Conservation (phyloP, 2,797 vertebrate species). For the Kryptopterus vitreolus region DNA sequence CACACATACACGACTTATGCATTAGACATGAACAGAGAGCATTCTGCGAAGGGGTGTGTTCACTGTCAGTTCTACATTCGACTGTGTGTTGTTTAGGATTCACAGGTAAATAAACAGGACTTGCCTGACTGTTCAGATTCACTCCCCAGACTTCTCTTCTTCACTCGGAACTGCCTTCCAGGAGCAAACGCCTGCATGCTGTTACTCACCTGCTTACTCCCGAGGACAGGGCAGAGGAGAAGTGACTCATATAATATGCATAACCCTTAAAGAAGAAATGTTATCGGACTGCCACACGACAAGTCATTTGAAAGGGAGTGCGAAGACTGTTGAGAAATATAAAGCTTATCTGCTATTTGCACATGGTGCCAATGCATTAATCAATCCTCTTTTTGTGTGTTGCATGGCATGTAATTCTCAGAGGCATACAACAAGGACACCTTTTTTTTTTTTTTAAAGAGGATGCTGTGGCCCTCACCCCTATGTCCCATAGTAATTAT, state of each 20-base stretch:
- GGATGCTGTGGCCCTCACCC: background rate
- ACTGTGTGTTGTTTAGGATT: background rate
- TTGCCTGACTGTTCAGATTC: slow-evolving; percentile 58
- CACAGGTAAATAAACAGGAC: background rate
- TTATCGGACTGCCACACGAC: slow-evolving; percentile 8
- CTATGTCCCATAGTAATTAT: background rate
- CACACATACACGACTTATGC: slow-evolving; percentile 10
- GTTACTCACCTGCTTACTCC: slow-evolving; percentile 51
- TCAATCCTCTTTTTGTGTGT: slow-evolving; percentile 4
- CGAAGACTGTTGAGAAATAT: background rate
- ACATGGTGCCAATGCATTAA: background rate
- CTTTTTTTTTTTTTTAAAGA: background rate
- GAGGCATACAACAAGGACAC: background rate
- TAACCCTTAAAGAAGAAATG: background rate
- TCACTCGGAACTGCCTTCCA: slow-evolving; percentile 37
- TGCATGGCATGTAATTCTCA: background rate
- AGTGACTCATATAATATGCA: background rate
- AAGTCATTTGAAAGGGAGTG: background rate
- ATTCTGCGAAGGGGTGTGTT: background rate
- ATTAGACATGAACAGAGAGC: background rate
- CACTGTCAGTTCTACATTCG: background rate
- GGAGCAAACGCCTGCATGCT: background rate
- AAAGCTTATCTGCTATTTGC: slow-evolving; percentile 14
- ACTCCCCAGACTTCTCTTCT: slow-evolving; percentile 59
- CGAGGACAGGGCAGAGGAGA: slow-evolving; percentile 47